Percentiles rank a stretch among this genome's conserved stretches.
Conservation (phyloP, 92 coral and sea anemone genomes). For the Porites evermanni region DNA sequence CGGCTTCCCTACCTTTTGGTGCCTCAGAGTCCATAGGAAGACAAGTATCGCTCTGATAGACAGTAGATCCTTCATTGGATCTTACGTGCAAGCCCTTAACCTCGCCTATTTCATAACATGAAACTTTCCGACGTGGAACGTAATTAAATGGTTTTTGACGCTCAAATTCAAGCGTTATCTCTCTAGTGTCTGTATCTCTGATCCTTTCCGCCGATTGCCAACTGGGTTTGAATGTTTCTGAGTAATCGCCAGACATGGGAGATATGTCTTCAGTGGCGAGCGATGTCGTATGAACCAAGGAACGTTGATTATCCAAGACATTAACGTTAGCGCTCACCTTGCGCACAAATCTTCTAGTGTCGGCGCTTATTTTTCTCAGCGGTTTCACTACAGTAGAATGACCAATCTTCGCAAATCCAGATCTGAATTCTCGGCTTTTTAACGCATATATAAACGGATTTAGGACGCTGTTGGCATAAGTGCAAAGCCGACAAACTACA, state of each 20-base stretch:
- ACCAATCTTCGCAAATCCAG: slow-evolving; percentile 53
- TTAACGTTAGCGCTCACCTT: neutral
- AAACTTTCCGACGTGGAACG: slow-evolving; percentile 1
- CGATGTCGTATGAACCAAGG: neutral
- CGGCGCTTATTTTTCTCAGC: slow-evolving; percentile 17
- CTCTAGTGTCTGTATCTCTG: neutral
- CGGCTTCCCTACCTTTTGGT: neutral
- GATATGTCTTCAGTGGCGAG: neutral
- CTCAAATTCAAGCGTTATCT: neutral
- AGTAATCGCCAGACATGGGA: neutral
- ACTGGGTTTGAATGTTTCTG: neutral
- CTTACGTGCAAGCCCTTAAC: neutral
- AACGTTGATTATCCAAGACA: neutral
- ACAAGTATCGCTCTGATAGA: neutral
- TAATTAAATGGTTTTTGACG: neutral
- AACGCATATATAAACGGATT: slow-evolving; percentile 85
- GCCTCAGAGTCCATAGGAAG: neutral
- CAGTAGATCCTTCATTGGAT: neutral
- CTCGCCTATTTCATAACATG: slow-evolving; percentile 1
- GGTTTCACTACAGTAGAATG: slow-evolving; percentile 13
- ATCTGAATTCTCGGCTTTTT: slow-evolving; percentile 75
- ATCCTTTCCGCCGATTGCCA: neutral
- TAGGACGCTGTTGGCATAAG: slow-evolving; percentile 84
- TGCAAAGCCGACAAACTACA: slow-evolving; percentile 69
- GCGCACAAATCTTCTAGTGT: neutral